Percentiles rank a stretch among this genome's conserved stretches.
Evolutionary conservation across 2,113 vertebrate species (phyloP).

Genomic region (Corythoichthys haematopterus): DNA sequence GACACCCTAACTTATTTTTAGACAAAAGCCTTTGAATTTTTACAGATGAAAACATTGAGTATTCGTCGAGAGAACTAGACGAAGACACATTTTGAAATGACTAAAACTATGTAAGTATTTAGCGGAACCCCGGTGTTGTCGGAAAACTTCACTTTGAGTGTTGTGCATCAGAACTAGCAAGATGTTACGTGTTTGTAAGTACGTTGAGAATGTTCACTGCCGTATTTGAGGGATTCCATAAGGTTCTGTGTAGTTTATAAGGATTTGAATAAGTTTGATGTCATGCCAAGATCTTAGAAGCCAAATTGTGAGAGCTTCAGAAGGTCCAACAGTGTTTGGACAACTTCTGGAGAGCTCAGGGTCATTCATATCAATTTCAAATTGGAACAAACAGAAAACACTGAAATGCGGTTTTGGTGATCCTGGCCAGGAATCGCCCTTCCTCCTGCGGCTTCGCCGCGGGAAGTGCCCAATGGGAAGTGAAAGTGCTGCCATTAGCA

Average conservation of each 20-base stretch:
- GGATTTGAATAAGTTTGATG: neutral
- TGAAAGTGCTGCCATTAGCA: slow-evolving; percentile 7
- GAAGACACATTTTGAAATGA: no score
- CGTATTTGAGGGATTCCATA: neutral
- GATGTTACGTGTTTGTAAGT: no score
- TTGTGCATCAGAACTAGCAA: no score
- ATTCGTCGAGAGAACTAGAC: no score
- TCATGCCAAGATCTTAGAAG: neutral
- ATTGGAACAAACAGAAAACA: neutral
- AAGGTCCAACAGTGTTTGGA: neutral
- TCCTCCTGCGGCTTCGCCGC: neutral
- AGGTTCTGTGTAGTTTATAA: neutral
- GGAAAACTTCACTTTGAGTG: no score
- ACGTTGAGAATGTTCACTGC: no score
- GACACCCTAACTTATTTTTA: no score
- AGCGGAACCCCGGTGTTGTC: no score
- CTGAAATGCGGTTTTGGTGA: neutral
- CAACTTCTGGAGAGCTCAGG: neutral
- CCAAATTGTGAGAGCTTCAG: neutral
- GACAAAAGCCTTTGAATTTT: no score
- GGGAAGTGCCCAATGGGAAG: slow-evolving; percentile 8
- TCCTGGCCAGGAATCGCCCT: neutral
- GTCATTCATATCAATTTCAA: neutral
- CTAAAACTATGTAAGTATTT: no score
- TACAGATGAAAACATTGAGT: no score